These are phyloP conservation scores for Nannobrachium achirus DNA, from an alignment of 2,113 vertebrate genomes.

Conservation along the genomic window DNA sequence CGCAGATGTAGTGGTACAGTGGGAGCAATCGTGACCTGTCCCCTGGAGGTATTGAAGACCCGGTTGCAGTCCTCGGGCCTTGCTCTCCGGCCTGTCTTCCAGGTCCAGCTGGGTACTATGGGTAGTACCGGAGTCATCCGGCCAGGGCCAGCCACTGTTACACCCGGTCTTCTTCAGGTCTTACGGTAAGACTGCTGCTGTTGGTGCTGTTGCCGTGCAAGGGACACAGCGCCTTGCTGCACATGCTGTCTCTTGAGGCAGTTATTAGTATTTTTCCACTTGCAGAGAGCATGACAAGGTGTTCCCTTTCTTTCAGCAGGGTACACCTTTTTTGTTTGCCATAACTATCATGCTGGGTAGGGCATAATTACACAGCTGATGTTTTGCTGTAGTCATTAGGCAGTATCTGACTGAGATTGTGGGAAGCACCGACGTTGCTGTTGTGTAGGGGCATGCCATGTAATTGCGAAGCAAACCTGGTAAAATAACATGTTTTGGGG, in stretches of 20 bases:
- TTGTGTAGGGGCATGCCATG: not conserved
- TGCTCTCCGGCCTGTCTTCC: conserved; percentile 87
- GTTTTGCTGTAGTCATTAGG: not conserved
- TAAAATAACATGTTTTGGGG: not conserved
- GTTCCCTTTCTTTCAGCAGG: conserved; percentile 25
- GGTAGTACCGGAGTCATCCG: conserved; percentile 89
- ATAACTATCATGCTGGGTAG: not conserved
- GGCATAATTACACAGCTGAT: not conserved
- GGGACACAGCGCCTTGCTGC: not conserved
- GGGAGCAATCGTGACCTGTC: conserved; percentile 94
- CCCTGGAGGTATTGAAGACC: conserved; percentile 95
- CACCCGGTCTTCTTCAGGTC: conserved; percentile 89
- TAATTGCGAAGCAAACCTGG: not conserved
- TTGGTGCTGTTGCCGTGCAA: conserved; percentile 2
- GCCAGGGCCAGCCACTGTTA: conserved; percentile 86
- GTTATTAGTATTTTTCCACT: conserved; percentile 17
- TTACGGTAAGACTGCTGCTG: conserved; percentile 85
- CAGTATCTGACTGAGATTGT: not conserved
- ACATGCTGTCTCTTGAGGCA: not conserved
- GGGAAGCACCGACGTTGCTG: not conserved
- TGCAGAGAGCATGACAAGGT: not conserved
- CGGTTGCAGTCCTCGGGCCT: conserved; percentile 92
- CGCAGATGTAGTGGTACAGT: conserved; percentile 94
- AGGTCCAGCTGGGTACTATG: conserved; percentile 93
- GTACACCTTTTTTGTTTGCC: not conserved